These are phyloP conservation scores for Thumatha senex DNA, from an alignment of 2,888 invertebrate genomes.

Conservation along the genomic window DNA sequence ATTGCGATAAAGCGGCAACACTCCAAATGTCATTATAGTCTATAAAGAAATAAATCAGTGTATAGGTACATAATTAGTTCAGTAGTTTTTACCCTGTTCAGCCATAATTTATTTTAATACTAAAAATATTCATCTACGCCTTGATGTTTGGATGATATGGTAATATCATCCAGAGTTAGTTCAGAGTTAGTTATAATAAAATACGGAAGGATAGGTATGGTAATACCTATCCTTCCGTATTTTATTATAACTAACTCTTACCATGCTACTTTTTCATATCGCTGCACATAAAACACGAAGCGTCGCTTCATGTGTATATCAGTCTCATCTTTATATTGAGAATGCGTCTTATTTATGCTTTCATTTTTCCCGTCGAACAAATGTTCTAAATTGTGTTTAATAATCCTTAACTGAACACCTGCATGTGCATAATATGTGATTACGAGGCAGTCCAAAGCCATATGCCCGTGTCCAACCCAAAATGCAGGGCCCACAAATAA, in stretches of 20 bases:
- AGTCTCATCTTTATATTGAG: slow-evolving; percentile 30
- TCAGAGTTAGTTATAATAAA: no score
- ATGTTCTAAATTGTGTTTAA: slow-evolving; percentile 46
- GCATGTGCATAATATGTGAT: slow-evolving; percentile 49
- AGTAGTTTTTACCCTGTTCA: no score
- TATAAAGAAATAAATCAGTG: slow-evolving; percentile 17
- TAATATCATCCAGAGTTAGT: no score
- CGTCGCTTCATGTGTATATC: slow-evolving; percentile 29
- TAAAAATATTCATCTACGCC: no score
- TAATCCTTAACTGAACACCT: slow-evolving; percentile 48
- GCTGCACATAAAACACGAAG: slow-evolving; percentile 43
- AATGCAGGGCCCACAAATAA: slow-evolving; percentile 30
- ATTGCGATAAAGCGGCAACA: no score
- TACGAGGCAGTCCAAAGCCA: slow-evolving; percentile 41
- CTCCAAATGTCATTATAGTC: no score
- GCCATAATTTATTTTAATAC: no score
- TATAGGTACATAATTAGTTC: no score
- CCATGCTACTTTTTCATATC: slow-evolving; percentile 49
- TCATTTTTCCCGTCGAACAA: slow-evolving; percentile 26
- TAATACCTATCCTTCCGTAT: no score
- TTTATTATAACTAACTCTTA: slow-evolving; percentile 14
- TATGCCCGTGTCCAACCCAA: slow-evolving; percentile 47
- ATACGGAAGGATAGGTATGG: no score
- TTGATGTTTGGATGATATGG: no score
- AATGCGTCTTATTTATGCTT: neutral